Evolutionary conservation across 2,888 invertebrate genomes (phyloP).

Genomic region (Tipula unca): DNA sequence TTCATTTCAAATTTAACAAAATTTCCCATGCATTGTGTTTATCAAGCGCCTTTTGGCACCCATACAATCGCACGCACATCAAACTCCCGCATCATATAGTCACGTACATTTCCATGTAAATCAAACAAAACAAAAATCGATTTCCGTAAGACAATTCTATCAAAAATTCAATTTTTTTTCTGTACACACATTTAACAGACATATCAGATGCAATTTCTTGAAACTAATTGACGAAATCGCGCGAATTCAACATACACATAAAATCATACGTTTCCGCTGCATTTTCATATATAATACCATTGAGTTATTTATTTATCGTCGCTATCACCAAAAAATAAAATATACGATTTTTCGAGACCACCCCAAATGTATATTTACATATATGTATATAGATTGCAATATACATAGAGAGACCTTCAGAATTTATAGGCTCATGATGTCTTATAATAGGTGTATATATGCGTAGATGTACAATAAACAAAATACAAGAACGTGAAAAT

Average conservation of each 20-base stretch:
- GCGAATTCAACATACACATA: not conserved
- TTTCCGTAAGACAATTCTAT: not conserved
- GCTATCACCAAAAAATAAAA: not conserved
- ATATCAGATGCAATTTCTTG: not conserved
- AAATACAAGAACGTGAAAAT: not conserved
- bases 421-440: constrained; percentile 4
- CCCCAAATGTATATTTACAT: not conserved
- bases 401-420: not conserved
- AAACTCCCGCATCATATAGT: not conserved
- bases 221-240: not conserved
- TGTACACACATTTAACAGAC: not conserved
- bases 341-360: not conserved
- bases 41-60: not conserved
- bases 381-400: not conserved
- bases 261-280: not conserved
- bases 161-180: not conserved
- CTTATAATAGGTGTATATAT: not conserved
- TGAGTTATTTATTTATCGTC: constrained; percentile 3
- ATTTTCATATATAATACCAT: not conserved
- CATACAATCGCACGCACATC: not conserved
- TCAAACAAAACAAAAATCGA: not conserved
- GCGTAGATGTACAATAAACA: not conserved
- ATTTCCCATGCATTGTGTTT: no score
- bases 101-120: not conserved
- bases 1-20: no score